Evolutionary conservation across 2,797 vertebrate genomes (phyloP).

Genomic region (Girardinus metallicus): DNA sequence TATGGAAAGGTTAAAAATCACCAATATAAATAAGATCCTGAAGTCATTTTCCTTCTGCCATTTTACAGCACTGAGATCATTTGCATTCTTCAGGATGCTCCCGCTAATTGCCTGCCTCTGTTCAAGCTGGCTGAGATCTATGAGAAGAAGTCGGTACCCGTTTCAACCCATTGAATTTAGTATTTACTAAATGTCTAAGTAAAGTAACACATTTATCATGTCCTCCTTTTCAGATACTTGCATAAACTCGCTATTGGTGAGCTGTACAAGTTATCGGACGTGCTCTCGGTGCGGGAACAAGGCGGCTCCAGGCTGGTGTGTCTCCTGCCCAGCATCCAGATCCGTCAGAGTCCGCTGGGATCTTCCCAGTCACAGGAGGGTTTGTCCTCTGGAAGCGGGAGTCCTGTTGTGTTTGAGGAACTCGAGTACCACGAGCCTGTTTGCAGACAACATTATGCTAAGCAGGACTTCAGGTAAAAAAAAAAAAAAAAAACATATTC

Average conservation of each 20-base stretch:
- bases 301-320: conserved; percentile 89
- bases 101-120: conserved; percentile 93
- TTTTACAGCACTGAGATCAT: conserved; percentile 87
- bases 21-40: too few relatives aligned
- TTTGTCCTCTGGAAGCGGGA: conserved; percentile 91
- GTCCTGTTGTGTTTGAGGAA: conserved; percentile 96
- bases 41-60: background rate
- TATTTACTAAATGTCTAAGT: background rate
- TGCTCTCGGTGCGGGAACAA: conserved; percentile 91
- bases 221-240: conserved; percentile 81
- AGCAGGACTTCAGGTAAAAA: conserved; percentile 86
- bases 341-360: conserved; percentile 91
- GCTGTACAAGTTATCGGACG: conserved; percentile 89
- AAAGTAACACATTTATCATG: background rate
- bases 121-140: conserved; percentile 97
- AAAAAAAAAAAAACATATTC: background rate
- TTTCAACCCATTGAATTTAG: background rate
- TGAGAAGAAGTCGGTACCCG: conserved; percentile 89
- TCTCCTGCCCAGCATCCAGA: conserved; percentile 89
- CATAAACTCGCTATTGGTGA: conserved; percentile 89
- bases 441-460: conserved; percentile 89
- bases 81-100: conserved; percentile 93
- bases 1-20: too few relatives aligned
- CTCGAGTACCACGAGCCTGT: conserved; percentile 95
- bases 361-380: conserved; percentile 93